Evolutionary conservation across 35 echinoderm and acorn worm species (phyloP).

Genomic region (Antedon bifida): DNA sequence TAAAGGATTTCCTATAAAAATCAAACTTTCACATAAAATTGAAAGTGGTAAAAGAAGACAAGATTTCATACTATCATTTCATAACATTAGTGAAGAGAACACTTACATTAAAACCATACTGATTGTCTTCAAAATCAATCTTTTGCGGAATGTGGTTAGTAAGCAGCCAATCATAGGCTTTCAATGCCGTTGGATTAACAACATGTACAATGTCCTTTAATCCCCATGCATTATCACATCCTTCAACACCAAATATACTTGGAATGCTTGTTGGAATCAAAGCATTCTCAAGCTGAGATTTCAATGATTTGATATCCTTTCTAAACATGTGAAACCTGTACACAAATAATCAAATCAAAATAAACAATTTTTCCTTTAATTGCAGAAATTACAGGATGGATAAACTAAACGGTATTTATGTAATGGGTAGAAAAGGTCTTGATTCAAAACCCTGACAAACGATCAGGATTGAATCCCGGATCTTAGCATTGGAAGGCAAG

Average conservation of each 20-base stretch:
- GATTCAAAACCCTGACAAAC: too few species aligned
- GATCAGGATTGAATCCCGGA: too few species aligned
- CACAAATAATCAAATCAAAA: too few species aligned
- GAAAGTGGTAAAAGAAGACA: too few species aligned
- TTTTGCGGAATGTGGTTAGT: neutral
- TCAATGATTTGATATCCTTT: neutral
- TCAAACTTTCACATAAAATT: too few species aligned
- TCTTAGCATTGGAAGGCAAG: too few species aligned
- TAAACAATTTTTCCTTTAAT: too few species aligned
- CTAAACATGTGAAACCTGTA: neutral
- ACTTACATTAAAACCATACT: neutral
- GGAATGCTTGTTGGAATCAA: neutral
- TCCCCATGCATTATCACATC: neutral
- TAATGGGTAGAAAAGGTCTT: too few species aligned
- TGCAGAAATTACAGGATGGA: too few species aligned
- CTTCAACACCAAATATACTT: neutral
- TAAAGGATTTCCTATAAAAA: too few species aligned
- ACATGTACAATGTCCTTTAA: neutral
- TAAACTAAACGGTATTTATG: too few species aligned
- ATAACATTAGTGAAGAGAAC: neutral
- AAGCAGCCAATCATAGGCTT: neutral
- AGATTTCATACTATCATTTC: too few species aligned
- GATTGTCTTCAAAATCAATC: neutral
- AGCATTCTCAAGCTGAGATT: neutral
- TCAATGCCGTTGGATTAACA: neutral